Percentiles rank a stretch among this genome's conserved stretches.
Conservation (phyloP, 23 tunicate species). For the Halocynthia aurantium region DNA sequence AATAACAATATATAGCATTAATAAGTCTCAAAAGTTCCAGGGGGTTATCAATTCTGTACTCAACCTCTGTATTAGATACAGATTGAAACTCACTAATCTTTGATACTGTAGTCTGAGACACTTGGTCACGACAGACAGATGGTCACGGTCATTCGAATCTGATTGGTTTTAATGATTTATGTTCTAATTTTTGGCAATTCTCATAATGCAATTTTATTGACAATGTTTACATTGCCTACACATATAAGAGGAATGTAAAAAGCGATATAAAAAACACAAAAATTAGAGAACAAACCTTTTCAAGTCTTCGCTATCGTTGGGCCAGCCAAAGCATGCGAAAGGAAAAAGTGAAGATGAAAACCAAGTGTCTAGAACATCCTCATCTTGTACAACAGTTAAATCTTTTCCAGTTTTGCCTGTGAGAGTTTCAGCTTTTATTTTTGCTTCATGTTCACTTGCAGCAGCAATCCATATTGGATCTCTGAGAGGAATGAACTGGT, state of each 20-base stretch:
- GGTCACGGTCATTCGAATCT: no score
- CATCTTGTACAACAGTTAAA: conserved; percentile 27
- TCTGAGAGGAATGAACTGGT: conserved; percentile 2
- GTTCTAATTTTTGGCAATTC: no score
- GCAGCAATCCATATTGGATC: conserved; percentile 55
- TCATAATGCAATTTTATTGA: no score
- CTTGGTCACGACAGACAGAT: no score
- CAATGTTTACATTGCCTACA: no score
- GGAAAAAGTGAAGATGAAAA: conserved; percentile 89
- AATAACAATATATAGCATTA: neutral
- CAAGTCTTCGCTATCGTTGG: conserved; percentile 36
- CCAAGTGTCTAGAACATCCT: conserved; percentile 91
- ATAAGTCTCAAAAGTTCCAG: neutral
- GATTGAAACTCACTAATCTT: no score
- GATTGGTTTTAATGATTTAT: no score
- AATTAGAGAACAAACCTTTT: conserved; percentile 31
- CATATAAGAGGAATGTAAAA: no score
- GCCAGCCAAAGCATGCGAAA: conserved; percentile 96
- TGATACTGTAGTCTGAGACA: no score
- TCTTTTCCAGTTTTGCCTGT: neutral
- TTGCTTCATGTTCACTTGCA: conserved; percentile 26
- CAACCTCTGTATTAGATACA: no score
- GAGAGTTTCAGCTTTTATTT: conserved; percentile 19
- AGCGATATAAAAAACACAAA: neutral
- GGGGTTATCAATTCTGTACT: no score